phyloP scores from a whole-genome alignment of 1,140 invertebrate genomes.

The Sesamia nonagrioides region DNA sequence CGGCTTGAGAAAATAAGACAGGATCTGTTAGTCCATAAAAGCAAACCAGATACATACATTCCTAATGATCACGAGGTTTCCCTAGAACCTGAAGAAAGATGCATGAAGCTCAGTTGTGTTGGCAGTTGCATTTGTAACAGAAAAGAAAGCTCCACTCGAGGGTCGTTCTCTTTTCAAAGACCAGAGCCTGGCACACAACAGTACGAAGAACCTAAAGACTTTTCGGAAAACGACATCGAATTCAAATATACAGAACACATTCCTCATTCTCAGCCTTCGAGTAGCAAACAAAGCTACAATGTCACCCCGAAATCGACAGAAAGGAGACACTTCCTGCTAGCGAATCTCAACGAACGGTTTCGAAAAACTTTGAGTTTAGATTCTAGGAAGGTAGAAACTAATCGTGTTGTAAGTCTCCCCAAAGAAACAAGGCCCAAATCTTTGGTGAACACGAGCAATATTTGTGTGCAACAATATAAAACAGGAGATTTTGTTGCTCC shows the following conservation, averaged over 20 bases:
- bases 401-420: constrained; percentile 74
- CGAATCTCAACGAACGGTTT: constrained; percentile 85
- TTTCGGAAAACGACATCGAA: constrained; percentile 81
- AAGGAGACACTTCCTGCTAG: constrained; percentile 76
- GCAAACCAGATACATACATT: constrained; percentile 80
- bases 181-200: constrained; percentile 55
- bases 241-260: constrained; percentile 83
- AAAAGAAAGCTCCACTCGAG: constrained; percentile 74
- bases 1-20: constrained; percentile 82
- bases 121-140: constrained; percentile 78
- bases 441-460: constrained; percentile 80
- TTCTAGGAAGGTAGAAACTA: constrained; percentile 79
- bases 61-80: constrained; percentile 73
- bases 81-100: constrained; percentile 71
- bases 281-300: constrained; percentile 81
- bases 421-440: constrained; percentile 81
- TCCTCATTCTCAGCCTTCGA: constrained; percentile 78
- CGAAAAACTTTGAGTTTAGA: constrained; percentile 85
- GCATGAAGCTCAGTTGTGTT: constrained; percentile 75
- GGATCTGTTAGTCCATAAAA: constrained; percentile 82
- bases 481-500: constrained; percentile 68
- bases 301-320: constrained; percentile 82
- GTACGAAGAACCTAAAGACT: constrained; percentile 64
- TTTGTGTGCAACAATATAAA: constrained; percentile 75
- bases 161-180: constrained; percentile 81